Base-by-base conservation (phyloP, 1,140 invertebrate species). In the Saccostrea glomerata region DNA sequence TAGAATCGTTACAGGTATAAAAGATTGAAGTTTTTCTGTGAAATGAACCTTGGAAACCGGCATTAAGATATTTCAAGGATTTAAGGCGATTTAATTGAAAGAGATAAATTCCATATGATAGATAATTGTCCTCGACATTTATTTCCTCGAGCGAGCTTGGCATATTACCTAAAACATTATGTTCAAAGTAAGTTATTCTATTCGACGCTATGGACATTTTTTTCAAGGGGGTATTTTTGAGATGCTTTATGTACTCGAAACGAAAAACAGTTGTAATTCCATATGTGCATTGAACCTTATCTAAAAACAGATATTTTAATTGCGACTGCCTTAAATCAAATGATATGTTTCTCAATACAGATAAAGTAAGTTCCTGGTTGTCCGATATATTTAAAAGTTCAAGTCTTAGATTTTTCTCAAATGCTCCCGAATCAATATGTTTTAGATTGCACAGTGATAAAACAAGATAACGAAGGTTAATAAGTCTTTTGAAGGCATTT, bases 251-350 rank as follows among this genome's bases (percentile, higher is more conserved):
- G 36, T 86, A 25, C 12, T 60, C 36, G n/a, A 13, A 54, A 3
- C 15, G 56, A 56, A 86, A 36, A 60, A 13, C n/a, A 3, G 40
- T 54, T 6, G 9, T 54, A 17, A 66, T 40, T 30, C 58, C 63
- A 70, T 86, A 70, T 0, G 66, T 86, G 25, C 58, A 86, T 17
- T 86, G 56, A 23, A 63, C 9, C 70, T 86, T 70, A 47, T 66
- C 36, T 0, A 70, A 20, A 20, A 30, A 23, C 12, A 84, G 54
- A 12, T n/a, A 55, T 54, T 15, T 84, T 5, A 84, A 55, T 30
- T 54, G 20, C 5, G 82, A 84, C 47, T 84, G 2, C n/a, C 12
- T 55, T 25, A 84, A 30, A 84, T 84, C 82, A 55, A 9, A 11
- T 25, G 82, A 55, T 30, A 84, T 40, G 54, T 84, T 84, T 15